Evolutionary conservation across 2,888 invertebrate species (phyloP).

Genomic region (Oxyteleia sp.): DNA sequence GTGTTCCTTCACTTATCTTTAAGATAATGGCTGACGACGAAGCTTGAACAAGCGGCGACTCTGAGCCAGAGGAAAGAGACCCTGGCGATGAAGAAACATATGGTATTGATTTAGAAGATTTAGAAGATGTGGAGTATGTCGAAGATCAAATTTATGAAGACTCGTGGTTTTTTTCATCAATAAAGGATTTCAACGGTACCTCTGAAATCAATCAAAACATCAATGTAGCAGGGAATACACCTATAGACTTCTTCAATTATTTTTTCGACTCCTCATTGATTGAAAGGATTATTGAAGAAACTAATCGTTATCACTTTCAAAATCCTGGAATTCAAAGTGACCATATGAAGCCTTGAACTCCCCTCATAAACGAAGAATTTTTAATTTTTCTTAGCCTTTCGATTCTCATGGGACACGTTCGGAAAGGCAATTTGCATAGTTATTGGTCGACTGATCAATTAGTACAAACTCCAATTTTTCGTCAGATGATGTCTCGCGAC

Average conservation of each 20-base stretch:
- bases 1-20: conserved; percentile 44
- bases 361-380: conserved; percentile 21
- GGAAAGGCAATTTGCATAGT: conserved; percentile 29
- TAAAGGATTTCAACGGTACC: conserved; percentile 40
- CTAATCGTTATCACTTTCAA: conserved; percentile 28
- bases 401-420: conserved; percentile 39
- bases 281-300: conserved; percentile 28
- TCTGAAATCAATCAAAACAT: conserved; percentile 55
- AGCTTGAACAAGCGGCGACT: conserved; percentile 47
- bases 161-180: conserved; percentile 41
- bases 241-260: conserved; percentile 54
- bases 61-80: conserved; percentile 47
- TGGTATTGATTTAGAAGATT: conserved; percentile 41
- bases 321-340: conserved; percentile 29
- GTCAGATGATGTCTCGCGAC: conserved; percentile 49
- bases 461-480: conserved; percentile 45
- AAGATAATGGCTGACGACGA: conserved; percentile 49
- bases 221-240: conserved; percentile 43
- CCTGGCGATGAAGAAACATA: conserved; percentile 46
- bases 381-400: conserved; percentile 38
- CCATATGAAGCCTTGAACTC: conserved; percentile 27
- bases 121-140: conserved; percentile 46
- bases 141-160: conserved; percentile 44
- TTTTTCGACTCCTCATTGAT: conserved; percentile 38
- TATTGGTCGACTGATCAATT: conserved; percentile 43